Evolutionary conservation across 2,113 vertebrate genomes (phyloP), one percentile per base, ranked within the genome.

Genomic region (Beaufortia kweichowensis): DNA sequence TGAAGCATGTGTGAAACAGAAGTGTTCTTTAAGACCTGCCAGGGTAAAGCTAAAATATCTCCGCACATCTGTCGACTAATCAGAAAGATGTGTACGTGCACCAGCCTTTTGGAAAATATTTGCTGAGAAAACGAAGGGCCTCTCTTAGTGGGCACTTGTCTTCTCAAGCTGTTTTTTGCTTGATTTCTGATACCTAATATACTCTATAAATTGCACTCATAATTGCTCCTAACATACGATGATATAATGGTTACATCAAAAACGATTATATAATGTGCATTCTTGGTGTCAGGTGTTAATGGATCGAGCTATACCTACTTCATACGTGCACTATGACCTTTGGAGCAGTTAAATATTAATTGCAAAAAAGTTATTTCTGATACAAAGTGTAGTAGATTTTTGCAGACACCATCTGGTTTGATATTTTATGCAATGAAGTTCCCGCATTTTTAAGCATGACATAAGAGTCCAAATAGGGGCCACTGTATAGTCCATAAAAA

Each of bases 21-120:
- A 72, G 68, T 41, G 57, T 29, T 67, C 9, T 31, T 50, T 39
- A 71, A 78, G 59, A 68, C 46, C 46, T 68, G 71, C 64, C 72
- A 64, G 64, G 41, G 23, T 8, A 56, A 19, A 50, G 65, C 48
- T 50, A 28, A 78, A 87, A 86, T 80, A 85, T 83, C 82, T 86
- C 78, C 75, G 78, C 87, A 90, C 89, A 89, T 90, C 88, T 90
- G 90, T 87, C 83, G 64, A 76, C 84, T 87, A 73, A 86, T 88
- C 89, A 88, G 81, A 83, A 83, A 87, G 76, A 83, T 77, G 76
- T 60, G 81, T 71, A 35, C 67, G 76, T 59, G 41, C 19, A 82
- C 82, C 84, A 84, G 87, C 88, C 85, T 83, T 83, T 86, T 87
- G 89, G 88, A 87, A 91, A 88, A 88, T 84, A 89, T 91, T 89